Conservation (phyloP, 1,140 invertebrate species). For the Copidosoma floridanum region DNA sequence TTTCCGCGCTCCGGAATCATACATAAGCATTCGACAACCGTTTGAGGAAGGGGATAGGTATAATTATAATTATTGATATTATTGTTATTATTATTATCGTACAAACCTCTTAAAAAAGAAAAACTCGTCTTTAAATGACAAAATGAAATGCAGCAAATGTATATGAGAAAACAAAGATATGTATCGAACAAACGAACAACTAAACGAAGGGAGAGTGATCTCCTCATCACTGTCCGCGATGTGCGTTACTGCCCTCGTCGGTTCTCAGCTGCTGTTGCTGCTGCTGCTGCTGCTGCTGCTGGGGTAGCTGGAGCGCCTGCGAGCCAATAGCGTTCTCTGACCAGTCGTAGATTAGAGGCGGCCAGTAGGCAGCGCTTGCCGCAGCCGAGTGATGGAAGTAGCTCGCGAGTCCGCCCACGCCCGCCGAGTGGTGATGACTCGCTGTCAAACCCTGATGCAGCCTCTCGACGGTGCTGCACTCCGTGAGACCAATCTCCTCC, state of each 20-base stretch:
- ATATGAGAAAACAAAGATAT: neutral
- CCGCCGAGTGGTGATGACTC: conserved; percentile 26
- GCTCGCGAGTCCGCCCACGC: conserved; percentile 41
- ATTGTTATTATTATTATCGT: no score
- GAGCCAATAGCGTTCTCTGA: conserved; percentile 46
- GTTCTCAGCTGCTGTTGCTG: neutral
- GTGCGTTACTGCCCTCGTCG: neutral
- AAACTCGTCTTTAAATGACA: neutral
- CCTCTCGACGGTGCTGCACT: conserved; percentile 20
- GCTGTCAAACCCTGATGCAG: conserved; percentile 17
- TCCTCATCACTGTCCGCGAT: conserved; percentile 5
- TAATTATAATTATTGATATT: no score
- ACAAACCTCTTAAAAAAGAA: neutral
- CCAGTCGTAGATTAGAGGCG: conserved; percentile 52
- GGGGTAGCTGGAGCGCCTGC: conserved; percentile 43
- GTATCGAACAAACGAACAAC: neutral
- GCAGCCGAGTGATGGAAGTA: conserved; percentile 51
- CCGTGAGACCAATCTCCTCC: conserved; percentile 22
- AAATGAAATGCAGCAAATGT: neutral
- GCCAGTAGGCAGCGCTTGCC: conserved; percentile 47
- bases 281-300: conserved; percentile 41
- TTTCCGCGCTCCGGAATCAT: no score
- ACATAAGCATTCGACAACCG: no score
- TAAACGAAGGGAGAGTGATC: neutral
- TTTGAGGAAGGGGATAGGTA: no score